Evolutionary conservation across 2,888 invertebrate species (phyloP).

Genomic region (Xestia xanthographa): DNA sequence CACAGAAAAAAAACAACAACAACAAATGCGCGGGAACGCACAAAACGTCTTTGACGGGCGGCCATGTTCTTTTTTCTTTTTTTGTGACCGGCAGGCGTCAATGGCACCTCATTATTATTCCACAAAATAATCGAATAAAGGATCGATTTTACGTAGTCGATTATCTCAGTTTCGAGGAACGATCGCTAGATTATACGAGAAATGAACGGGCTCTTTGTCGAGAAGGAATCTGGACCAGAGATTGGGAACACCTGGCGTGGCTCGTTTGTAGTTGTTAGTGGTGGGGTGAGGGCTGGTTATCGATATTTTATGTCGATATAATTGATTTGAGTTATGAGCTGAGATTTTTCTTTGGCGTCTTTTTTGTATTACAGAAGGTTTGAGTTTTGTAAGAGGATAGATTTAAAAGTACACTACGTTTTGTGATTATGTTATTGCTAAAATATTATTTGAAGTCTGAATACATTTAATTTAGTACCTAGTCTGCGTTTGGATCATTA

Average conservation of each 20-base stretch:
- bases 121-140: slow-evolving; percentile 82
- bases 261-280: slow-evolving; percentile 71
- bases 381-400: background rate
- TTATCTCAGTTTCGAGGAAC: slow-evolving; percentile 83
- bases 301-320: slow-evolving; percentile 51
- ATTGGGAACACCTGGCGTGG: slow-evolving; percentile 81
- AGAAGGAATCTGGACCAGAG: slow-evolving; percentile 71
- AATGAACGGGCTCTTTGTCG: slow-evolving; percentile 77
- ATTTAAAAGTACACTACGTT: background rate
- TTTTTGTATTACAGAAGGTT: background rate
- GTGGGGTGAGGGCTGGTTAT: slow-evolving; percentile 61
- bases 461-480: background rate
- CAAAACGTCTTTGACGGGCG: slow-evolving; percentile 72
- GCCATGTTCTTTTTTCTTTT: slow-evolving; percentile 71
- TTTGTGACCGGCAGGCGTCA: slow-evolving; percentile 75
- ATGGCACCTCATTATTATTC: slow-evolving; percentile 85
- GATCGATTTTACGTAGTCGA: slow-evolving; percentile 77
- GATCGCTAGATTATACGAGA: slow-evolving; percentile 77
- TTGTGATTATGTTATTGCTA: background rate
- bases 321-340: background rate
- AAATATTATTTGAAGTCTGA: background rate
- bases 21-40: slow-evolving; percentile 67
- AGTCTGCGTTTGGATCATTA: background rate
- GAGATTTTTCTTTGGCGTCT: background rate
- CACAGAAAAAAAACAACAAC: slow-evolving; percentile 60